Evolutionary conservation across 2,888 invertebrate species (phyloP).

Genomic region (Athalia circularis): DNA sequence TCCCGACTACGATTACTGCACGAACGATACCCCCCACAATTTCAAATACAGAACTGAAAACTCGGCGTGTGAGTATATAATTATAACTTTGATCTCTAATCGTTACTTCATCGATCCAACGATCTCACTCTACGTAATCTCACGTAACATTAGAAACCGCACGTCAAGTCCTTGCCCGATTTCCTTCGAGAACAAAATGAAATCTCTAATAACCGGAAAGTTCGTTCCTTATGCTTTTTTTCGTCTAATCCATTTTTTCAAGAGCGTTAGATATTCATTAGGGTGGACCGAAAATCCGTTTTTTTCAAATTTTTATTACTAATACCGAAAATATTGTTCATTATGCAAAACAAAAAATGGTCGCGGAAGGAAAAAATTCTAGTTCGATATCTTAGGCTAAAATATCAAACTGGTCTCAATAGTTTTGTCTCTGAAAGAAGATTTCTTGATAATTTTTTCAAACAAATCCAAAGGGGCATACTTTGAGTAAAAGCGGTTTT

Average conservation of each 20-base stretch:
- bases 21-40: slow-evolving; percentile 16
- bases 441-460: too few relatives aligned
- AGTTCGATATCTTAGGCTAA: too few relatives aligned
- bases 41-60: slow-evolving; percentile 19
- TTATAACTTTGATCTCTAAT: slow-evolving; percentile 23
- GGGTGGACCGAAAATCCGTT: too few relatives aligned
- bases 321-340: too few relatives aligned
- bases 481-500: too few relatives aligned
- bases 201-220: neutral
- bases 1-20: slow-evolving; percentile 27
- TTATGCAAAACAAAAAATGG: too few relatives aligned
- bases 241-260: neutral
- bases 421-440: too few relatives aligned
- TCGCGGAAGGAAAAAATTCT: too few relatives aligned
- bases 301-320: too few relatives aligned
- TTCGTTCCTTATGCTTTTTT: neutral
- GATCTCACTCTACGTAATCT: neutral
- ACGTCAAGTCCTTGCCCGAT: neutral
- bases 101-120: slow-evolving; percentile 9
- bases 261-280: too few relatives aligned
- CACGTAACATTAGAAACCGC: slow-evolving; percentile 14
- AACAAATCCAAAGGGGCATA: too few relatives aligned
- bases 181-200: slow-evolving; percentile 10
- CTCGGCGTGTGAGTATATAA: neutral
- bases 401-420: too few relatives aligned